These are phyloP conservation scores for Sphinx pinastri DNA, from an alignment of 2,888 invertebrate genomes.

Conservation along the genomic window DNA sequence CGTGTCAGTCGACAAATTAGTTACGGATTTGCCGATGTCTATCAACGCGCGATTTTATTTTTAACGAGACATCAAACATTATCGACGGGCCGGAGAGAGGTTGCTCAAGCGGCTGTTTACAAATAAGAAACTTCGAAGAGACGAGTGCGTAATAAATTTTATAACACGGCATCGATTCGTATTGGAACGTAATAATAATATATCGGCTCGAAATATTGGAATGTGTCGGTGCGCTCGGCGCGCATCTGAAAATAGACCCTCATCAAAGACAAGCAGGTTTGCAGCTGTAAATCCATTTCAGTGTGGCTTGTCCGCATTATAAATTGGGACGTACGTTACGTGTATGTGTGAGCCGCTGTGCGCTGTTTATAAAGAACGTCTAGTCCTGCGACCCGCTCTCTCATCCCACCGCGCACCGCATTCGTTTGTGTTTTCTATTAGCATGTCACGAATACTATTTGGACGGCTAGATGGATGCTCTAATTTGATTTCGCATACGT, in stretches of 20 bases:
- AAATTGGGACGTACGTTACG: slow-evolving; percentile 69
- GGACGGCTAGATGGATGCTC: slow-evolving; percentile 66
- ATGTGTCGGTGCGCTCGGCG: slow-evolving; percentile 79
- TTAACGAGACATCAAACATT: slow-evolving; percentile 83
- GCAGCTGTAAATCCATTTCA: slow-evolving; percentile 84
- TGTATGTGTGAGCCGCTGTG: slow-evolving; percentile 35
- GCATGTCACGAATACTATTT: slow-evolving; percentile 72
- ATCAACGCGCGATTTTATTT: slow-evolving; percentile 78
- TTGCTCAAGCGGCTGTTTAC: slow-evolving; percentile 80
- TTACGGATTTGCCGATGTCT: slow-evolving; percentile 76
- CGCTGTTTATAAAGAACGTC: slow-evolving; percentile 48
- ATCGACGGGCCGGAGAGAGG: slow-evolving; percentile 68
- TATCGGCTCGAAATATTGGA: slow-evolving; percentile 81
- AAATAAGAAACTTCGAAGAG: slow-evolving; percentile 77
- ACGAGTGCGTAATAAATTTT: slow-evolving; percentile 83
- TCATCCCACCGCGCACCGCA: slow-evolving; percentile 39
- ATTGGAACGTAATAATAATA: slow-evolving; percentile 82
- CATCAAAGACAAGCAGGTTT: slow-evolving; percentile 84
- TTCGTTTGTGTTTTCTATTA: slow-evolving; percentile 78
- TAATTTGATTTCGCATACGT: slow-evolving; percentile 51
- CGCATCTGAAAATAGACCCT: slow-evolving; percentile 81
- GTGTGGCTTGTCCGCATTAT: slow-evolving; percentile 81
- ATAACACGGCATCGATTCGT: slow-evolving; percentile 79
- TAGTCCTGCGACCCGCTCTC: slow-evolving; percentile 59
- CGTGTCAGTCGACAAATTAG: slow-evolving; percentile 80